Conservation (phyloP, 2,797 vertebrate genomes). For the Tenualosa thibaudeaui region DNA sequence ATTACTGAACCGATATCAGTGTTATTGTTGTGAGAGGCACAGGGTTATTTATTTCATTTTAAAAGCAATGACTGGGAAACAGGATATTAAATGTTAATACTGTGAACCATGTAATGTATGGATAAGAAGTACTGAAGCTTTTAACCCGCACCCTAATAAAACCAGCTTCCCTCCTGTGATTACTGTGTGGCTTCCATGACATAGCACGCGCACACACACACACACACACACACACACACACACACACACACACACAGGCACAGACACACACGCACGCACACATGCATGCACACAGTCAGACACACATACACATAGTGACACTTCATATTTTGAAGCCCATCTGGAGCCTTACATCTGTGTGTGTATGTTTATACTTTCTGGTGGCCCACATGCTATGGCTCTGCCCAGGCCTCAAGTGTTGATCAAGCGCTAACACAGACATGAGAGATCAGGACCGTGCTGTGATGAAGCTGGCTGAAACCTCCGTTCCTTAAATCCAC, state of each 20-base stretch:
- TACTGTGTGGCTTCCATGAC: slow-evolving; percentile 25
- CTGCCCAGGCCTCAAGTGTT: too few species aligned
- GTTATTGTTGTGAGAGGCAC: slow-evolving; percentile 60
- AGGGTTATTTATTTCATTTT: slow-evolving; percentile 28
- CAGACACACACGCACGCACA: background rate
- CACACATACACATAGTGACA: background rate
- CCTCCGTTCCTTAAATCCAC: too few species aligned
- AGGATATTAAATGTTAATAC: slow-evolving; percentile 65
- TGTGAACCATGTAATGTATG: slow-evolving; percentile 25
- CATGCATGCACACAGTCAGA: background rate
- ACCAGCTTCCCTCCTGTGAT: slow-evolving; percentile 38
- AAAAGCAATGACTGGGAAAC: slow-evolving; percentile 53
- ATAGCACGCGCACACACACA: background rate
- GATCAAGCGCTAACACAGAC: too few species aligned
- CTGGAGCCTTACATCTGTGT: too few species aligned
- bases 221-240: background rate
- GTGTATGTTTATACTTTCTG: too few species aligned
- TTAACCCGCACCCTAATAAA: slow-evolving; percentile 33
- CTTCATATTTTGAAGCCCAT: background rate
- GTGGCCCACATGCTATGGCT: too few species aligned
- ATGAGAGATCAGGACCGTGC: too few species aligned
- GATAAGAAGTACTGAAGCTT: slow-evolving; percentile 30
- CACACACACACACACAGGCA: background rate
- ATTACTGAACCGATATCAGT: slow-evolving; percentile 58
- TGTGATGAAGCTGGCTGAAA: too few species aligned